Percentiles rank a stretch among this genome's conserved stretches.
phyloP scores from a whole-genome alignment of 2,888 invertebrate genomes.

The Macroteleia sp. region DNA sequence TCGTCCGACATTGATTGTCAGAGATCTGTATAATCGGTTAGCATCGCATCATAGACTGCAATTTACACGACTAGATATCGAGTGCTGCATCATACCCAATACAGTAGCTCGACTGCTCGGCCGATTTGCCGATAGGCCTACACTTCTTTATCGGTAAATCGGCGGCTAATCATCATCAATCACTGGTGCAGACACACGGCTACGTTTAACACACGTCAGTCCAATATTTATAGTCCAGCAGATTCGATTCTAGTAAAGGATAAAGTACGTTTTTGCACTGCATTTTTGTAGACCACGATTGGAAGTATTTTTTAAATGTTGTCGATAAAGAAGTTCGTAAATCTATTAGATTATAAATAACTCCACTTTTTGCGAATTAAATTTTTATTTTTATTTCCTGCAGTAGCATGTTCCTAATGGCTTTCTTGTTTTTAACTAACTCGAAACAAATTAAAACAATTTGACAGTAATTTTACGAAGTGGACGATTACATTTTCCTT shows the following conservation, averaged over 20 bases:
- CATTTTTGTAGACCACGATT: too few species aligned
- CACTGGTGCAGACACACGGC: slow-evolving; percentile 74
- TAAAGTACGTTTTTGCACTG: not conserved
- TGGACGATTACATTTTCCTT: too few species aligned
- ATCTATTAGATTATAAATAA: too few species aligned
- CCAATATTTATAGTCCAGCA: slow-evolving; percentile 57
- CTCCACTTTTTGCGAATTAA: too few species aligned
- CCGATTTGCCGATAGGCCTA: slow-evolving; percentile 71
- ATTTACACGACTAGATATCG: slow-evolving; percentile 80
- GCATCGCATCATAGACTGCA: slow-evolving; percentile 72
- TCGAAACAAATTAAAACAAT: too few species aligned
- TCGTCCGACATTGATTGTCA: slow-evolving; percentile 36
- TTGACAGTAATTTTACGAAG: too few species aligned
- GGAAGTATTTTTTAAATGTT: too few species aligned
- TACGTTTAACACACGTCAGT: slow-evolving; percentile 69
- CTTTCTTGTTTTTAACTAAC: too few species aligned
- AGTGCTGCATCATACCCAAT: slow-evolving; percentile 74
- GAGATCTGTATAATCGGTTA: slow-evolving; percentile 72
- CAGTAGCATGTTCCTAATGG: too few species aligned
- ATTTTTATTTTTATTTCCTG: too few species aligned
- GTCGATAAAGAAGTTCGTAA: too few species aligned
- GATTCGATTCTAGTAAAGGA: slow-evolving; percentile 16
- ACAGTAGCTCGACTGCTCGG: slow-evolving; percentile 45
- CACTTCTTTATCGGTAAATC: slow-evolving; percentile 82
- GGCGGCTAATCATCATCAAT: slow-evolving; percentile 83